A percentile compares a stretch with the other conserved stretches of the same genome.
Conservation (phyloP, 2,113 vertebrate species). For the Neolamprologus caudopunctatus region DNA sequence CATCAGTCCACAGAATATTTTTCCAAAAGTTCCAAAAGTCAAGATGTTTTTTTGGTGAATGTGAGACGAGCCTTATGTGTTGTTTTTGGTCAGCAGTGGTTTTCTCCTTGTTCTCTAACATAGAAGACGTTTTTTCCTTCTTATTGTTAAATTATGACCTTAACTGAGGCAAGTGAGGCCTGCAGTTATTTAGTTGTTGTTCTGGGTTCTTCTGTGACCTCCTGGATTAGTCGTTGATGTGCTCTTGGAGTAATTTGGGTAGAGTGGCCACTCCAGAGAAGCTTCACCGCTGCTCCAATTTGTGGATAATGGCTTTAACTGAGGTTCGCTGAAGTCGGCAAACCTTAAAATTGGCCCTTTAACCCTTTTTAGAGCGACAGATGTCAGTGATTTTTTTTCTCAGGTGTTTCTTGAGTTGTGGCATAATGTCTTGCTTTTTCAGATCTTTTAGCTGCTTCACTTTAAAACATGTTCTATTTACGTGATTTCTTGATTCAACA, state of each 20-base stretch:
- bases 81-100: neutral
- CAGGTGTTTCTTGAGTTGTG: fast-evolving
- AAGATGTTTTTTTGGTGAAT: neutral
- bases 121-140: neutral
- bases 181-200: neutral
- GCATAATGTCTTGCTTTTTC: neutral
- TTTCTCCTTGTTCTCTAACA: neutral
- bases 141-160: neutral
- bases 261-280: neutral
- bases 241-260: neutral
- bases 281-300: neutral
- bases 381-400: neutral
- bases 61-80: neutral
- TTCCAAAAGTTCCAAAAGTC: neutral
- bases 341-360: neutral
- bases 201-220: neutral
- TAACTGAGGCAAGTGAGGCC: neutral
- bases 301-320: neutral
- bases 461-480: neutral
- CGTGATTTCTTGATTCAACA: neutral
- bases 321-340: neutral
- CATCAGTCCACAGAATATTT: neutral
- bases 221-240: neutral
- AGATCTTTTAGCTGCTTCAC: neutral
- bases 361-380: neutral